Conservation (phyloP, 2,113 vertebrate genomes). For the Myotis yumanensis region DNA sequence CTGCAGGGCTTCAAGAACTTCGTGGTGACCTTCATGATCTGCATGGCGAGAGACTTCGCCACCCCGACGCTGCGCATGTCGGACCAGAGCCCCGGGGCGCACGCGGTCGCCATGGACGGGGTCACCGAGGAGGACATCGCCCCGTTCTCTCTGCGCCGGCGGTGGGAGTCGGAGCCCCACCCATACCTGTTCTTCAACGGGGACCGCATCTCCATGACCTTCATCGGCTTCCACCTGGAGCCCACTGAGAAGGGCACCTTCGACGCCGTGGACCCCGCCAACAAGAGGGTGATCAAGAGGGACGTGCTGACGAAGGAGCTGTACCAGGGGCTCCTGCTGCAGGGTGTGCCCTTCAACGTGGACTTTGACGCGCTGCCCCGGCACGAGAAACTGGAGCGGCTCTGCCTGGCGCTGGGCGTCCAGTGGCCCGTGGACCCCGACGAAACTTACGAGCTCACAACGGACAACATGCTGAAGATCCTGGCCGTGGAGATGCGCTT, state of each 20-base stretch:
- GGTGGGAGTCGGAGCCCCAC: slow-evolving; percentile 96
- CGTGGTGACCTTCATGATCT: slow-evolving; percentile 96
- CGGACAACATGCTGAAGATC: slow-evolving; percentile 95
- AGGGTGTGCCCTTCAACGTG: slow-evolving; percentile 92
- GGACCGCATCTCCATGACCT: slow-evolving; percentile 94
- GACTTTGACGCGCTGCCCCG: slow-evolving; percentile 91
- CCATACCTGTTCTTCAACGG: slow-evolving; percentile 97
- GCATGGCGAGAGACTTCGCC: slow-evolving; percentile 97
- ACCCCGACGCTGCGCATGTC: slow-evolving; percentile 93
- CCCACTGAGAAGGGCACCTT: slow-evolving; percentile 67
- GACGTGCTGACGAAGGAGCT: slow-evolving; percentile 87
- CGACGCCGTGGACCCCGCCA: slow-evolving; percentile 88
- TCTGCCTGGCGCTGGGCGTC: slow-evolving; percentile 92
- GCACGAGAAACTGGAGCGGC: slow-evolving; percentile 88
- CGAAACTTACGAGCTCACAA: slow-evolving; percentile 94
- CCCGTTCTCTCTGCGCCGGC: slow-evolving; percentile 92
- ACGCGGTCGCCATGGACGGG: slow-evolving; percentile 70
- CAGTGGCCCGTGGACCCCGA: slow-evolving; percentile 90
- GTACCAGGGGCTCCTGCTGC: slow-evolving; percentile 85
- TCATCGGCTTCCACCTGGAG: slow-evolving; percentile 94
- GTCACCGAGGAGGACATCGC: slow-evolving; percentile 89
- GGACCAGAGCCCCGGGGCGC: slow-evolving; percentile 92
- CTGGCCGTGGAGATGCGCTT: slow-evolving; percentile 97
- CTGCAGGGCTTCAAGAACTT: slow-evolving; percentile 94
- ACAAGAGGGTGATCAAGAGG: slow-evolving; percentile 85